Conservation (phyloP, 2,113 vertebrate species). For the Leuciscus idus region DNA sequence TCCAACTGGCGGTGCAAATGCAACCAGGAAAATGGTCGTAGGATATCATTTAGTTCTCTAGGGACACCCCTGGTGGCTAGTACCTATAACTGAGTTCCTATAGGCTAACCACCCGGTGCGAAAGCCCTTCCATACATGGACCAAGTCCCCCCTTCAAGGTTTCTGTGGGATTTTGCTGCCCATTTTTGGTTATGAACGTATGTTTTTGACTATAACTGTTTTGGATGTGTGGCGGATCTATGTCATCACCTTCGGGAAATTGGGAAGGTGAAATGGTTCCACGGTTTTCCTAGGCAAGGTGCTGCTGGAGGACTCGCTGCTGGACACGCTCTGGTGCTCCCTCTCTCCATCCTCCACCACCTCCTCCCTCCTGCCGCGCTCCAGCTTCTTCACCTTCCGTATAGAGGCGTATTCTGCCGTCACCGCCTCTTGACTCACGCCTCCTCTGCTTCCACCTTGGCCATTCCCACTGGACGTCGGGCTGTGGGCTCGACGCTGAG, state of each 20-base stretch:
- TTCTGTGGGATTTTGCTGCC: neutral
- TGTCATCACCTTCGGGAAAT: constrained; percentile 71
- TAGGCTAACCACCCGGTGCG: no score
- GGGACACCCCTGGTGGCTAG: no score
- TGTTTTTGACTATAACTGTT: neutral
- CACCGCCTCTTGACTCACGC: constrained; percentile 60
- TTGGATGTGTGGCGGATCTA: neutral
- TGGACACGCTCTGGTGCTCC: constrained; percentile 70
- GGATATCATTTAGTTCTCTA: no score
- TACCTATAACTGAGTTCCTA: no score
- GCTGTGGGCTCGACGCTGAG: constrained; percentile 52
- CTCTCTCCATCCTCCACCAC: constrained; percentile 71
- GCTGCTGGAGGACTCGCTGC: constrained; percentile 70
- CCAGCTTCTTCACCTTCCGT: constrained; percentile 75
- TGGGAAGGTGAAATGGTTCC: constrained; percentile 76
- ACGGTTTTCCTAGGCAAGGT: constrained; percentile 68
- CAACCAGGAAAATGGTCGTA: no score
- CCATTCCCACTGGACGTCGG: constrained; percentile 47
- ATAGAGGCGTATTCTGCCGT: constrained; percentile 74
- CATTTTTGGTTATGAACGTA: neutral
- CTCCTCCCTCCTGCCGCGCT: constrained; percentile 62
- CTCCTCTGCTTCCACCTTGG: constrained; percentile 11
- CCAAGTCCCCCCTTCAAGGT: neutral
- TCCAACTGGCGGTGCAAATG: no score
- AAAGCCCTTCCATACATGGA: neutral